Evolutionary conservation across 2,888 invertebrate species (phyloP).

Genomic region (Xestoiulus laeticollis): DNA sequence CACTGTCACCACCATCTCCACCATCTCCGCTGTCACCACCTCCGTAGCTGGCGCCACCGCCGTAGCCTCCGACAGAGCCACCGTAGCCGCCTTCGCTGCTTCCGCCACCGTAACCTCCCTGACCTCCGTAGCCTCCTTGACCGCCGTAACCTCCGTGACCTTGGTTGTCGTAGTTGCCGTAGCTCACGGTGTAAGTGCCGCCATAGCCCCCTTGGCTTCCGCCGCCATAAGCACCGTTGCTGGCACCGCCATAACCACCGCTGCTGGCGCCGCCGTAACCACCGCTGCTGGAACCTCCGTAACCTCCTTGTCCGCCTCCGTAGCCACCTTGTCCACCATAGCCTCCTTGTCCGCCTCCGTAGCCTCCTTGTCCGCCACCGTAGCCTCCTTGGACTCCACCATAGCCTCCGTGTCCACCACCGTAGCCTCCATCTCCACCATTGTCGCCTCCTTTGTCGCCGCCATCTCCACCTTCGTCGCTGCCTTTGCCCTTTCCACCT

Average conservation of each 20-base stretch:
- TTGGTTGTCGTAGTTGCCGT: constrained; percentile 8
- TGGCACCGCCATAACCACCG: not conserved
- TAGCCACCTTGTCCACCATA: not conserved
- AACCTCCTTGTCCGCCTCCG: not conserved
- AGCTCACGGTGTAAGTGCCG: constrained; percentile 42
- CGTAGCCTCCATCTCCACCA: not conserved
- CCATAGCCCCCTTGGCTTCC: constrained; percentile 45
- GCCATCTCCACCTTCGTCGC: not conserved
- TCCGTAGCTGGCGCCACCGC: constrained; percentile 5
- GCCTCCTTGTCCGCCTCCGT: not conserved
- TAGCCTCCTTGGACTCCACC: not conserved
- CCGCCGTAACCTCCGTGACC: constrained; percentile 9
- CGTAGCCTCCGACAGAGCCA: not conserved
- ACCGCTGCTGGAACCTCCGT: constrained; percentile 5
- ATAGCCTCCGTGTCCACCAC: constrained; percentile 31
- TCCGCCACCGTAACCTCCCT: not conserved
- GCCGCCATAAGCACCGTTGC: constrained; percentile 39
- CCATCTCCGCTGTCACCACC: not conserved
- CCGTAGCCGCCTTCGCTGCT: not conserved
- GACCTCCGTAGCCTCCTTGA: not conserved
- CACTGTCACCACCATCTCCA: constrained; percentile 5
- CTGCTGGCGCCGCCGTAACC: not conserved
- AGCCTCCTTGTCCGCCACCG: not conserved
- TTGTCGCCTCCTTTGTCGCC: not conserved
- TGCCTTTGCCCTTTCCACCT: not conserved